A percentile compares a stretch with the other conserved stretches of the same genome.
Evolutionary conservation across 1,140 invertebrate species (phyloP).

Genomic region (Pogonognathellus flavescens): DNA sequence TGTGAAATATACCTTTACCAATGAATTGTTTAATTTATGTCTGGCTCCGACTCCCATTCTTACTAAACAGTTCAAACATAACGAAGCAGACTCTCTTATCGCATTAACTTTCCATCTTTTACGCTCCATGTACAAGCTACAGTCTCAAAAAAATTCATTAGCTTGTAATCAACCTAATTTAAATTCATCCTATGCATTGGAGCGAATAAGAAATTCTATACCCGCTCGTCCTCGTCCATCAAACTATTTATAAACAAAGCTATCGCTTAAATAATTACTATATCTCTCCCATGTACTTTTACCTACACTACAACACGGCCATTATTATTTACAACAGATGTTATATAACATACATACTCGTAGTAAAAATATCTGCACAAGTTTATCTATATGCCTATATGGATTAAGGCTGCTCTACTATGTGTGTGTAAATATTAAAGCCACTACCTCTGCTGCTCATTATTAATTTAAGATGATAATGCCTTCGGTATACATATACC

Average conservation of each 20-base stretch:
- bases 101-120: constrained; percentile 13
- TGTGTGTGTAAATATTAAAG: too few species aligned
- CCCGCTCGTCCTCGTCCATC: not conserved
- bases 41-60: constrained; percentile 9
- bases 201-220: not conserved
- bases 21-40: constrained; percentile 26
- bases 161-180: constrained; percentile 39
- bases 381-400: too few species aligned
- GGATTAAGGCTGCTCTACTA: too few species aligned
- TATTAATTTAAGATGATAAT: too few species aligned
- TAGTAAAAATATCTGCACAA: not conserved
- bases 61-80: not conserved
- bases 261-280: too few species aligned
- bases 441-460: too few species aligned
- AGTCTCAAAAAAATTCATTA: constrained; percentile 9
- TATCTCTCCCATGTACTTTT: too few species aligned
- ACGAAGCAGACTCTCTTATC: not conserved
- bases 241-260: not conserved
- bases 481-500: too few species aligned
- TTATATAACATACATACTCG: not conserved
- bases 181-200: not conserved
- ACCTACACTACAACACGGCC: not conserved
- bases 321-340: not conserved
- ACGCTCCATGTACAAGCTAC: not conserved
- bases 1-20: not conserved